Evolutionary conservation across 2,113 vertebrate species (phyloP).

Genomic region (Phocoena phocoena): DNA sequence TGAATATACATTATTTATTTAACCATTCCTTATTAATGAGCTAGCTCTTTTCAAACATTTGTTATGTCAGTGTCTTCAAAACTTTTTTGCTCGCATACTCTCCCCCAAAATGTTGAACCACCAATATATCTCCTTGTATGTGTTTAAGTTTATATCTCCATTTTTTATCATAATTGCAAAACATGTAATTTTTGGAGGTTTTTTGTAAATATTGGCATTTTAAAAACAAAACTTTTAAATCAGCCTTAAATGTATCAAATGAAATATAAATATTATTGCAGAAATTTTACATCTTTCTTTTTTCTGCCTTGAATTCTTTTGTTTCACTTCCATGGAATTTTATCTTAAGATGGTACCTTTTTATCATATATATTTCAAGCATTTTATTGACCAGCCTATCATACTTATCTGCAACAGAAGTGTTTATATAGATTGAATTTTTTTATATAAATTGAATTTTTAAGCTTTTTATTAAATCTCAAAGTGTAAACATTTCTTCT

Average conservation of each 20-base stretch:
- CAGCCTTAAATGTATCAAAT: not conserved
- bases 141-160: not conserved
- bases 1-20: not conserved
- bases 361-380: not conserved
- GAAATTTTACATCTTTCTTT: conserved; percentile 1
- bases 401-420: conserved; percentile 22
- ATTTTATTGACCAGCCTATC: not conserved
- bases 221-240: conserved; percentile 22
- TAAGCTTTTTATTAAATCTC: conserved; percentile 40
- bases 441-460: not conserved
- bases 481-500: conserved; percentile 15
- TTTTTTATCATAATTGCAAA: not conserved
- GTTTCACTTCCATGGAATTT: not conserved
- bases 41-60: not conserved
- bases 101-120: not conserved
- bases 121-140: not conserved
- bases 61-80: not conserved
- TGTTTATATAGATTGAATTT: not conserved
- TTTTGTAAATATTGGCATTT: not conserved
- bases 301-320: not conserved
- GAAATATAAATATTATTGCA: not conserved
- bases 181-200: not conserved
- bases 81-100: not conserved
- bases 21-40: not conserved
- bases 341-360: conserved; percentile 1